A percentile compares a stretch with the other conserved stretches of the same genome.
Conservation (phyloP, 1,140 invertebrate species). For the Coelopa frigida region DNA sequence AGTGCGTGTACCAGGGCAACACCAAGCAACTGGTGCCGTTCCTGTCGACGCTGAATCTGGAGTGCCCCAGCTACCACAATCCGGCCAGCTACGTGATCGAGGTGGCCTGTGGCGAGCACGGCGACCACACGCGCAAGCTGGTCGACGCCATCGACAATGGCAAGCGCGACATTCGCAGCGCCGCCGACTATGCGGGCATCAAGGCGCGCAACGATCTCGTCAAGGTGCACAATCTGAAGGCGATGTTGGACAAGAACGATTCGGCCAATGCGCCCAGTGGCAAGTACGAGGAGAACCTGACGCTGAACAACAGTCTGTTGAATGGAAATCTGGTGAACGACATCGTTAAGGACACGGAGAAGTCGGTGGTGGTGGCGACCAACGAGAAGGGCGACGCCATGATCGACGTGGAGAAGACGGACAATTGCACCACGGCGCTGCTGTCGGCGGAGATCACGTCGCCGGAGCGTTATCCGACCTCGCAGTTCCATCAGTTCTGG, state of each 20-base stretch:
- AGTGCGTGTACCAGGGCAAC: conserved; percentile 89
- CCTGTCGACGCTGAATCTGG: conserved; percentile 68
- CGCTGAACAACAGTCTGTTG: conserved; percentile 31
- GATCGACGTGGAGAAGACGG: conserved; percentile 53
- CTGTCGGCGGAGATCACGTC: conserved; percentile 53
- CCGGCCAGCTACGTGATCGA: conserved; percentile 95
- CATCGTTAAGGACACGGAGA: conserved; percentile 53
- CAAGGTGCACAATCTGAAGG: conserved; percentile 37
- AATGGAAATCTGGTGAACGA: conserved; percentile 57
- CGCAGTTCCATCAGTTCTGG: conserved; percentile 72
- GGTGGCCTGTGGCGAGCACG: conserved; percentile 91
- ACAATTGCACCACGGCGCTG: conserved; percentile 59
- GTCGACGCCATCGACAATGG: conserved; percentile 78
- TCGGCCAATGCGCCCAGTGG: conserved; percentile 45
- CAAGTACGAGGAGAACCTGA: conserved; percentile 48
- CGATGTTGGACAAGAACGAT: conserved; percentile 49
- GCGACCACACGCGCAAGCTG: conserved; percentile 77
- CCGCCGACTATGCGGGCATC: conserved; percentile 45
- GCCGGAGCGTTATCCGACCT: conserved; percentile 66
- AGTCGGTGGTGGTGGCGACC: conserved; percentile 22
- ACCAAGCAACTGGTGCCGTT: conserved; percentile 81
- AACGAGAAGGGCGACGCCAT: conserved; percentile 41
- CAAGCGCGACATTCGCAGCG: conserved; percentile 61
- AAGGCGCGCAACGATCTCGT: conserved; percentile 49
- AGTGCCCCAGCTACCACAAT: conserved; percentile 94